These are phyloP conservation scores for Grallaria varia DNA, from an alignment of 2,113 vertebrate genomes.

Conservation along the genomic window DNA sequence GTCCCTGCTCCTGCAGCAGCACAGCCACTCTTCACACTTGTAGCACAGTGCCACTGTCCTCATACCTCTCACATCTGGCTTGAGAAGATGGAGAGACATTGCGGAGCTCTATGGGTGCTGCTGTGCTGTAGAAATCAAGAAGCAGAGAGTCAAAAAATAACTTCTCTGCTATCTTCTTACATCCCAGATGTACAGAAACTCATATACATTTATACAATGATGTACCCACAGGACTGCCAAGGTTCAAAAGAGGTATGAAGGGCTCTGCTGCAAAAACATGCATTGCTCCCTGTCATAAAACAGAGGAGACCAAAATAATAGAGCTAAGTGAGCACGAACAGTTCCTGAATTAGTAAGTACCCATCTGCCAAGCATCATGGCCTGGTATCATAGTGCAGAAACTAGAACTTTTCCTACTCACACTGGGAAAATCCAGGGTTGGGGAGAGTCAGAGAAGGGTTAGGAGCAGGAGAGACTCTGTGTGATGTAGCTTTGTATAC, in stretches of 20 bases:
- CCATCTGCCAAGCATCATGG: not conserved
- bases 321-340: not conserved
- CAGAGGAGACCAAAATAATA: not conserved
- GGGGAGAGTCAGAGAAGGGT: not conserved
- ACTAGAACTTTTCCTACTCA: not conserved
- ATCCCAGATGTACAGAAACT: not conserved
- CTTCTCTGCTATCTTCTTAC: not conserved
- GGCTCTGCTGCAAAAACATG: not conserved
- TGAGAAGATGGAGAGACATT: not conserved
- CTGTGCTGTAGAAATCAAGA: not conserved
- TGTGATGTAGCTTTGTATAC: not conserved
- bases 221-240: not conserved
- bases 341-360: not conserved
- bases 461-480: not conserved
- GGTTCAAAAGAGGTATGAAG: not conserved
- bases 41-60: not conserved
- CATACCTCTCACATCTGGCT: not conserved
- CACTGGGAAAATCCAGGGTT: not conserved
- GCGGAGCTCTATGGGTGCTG: accelerated
- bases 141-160: not conserved
- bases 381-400: not conserved
- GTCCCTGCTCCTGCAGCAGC: not conserved
- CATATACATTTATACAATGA: not conserved
- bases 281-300: not conserved
- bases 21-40: not conserved